These are phyloP conservation scores for Leptonema lineaticorne DNA, from an alignment of 1,140 invertebrate species.

Conservation along the genomic window DNA sequence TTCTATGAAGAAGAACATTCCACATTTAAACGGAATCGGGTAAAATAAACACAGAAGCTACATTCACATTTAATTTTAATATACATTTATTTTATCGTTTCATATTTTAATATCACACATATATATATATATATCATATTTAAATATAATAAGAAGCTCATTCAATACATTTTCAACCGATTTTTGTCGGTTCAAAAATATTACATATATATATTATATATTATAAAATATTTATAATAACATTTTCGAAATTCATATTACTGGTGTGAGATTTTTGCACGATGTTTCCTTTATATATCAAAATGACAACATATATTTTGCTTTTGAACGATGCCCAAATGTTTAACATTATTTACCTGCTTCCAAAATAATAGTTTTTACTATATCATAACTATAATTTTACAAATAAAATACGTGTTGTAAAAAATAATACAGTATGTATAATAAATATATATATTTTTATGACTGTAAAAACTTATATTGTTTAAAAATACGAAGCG, in stretches of 20 bases:
- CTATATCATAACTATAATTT: no score
- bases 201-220: no score
- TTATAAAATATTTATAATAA: no score
- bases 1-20: constrained; percentile 30
- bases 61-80: not conserved
- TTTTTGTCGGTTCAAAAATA: no score
- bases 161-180: not conserved
- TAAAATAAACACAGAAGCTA: constrained; percentile 16
- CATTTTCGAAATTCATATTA: no score
- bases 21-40: constrained; percentile 32
- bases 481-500: constrained; percentile 23
- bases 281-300: constrained; percentile 12
- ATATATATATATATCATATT: no score
- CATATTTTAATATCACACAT: no score
- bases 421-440: no score
- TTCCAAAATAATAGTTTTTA: constrained; percentile 20
- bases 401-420: no score
- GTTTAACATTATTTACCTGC: constrained; percentile 22
- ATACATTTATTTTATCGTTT: no score
- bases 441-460: no score
- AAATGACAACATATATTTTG: constrained; percentile 40
- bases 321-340: constrained; percentile 35
- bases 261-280: not conserved
- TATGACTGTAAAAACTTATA: constrained; percentile 5
- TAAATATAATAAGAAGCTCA: not conserved